Evolutionary conservation across 1,140 invertebrate species (phyloP), one percentile per base, ranked within the genome.

Genomic region (Bombus huntii): DNA sequence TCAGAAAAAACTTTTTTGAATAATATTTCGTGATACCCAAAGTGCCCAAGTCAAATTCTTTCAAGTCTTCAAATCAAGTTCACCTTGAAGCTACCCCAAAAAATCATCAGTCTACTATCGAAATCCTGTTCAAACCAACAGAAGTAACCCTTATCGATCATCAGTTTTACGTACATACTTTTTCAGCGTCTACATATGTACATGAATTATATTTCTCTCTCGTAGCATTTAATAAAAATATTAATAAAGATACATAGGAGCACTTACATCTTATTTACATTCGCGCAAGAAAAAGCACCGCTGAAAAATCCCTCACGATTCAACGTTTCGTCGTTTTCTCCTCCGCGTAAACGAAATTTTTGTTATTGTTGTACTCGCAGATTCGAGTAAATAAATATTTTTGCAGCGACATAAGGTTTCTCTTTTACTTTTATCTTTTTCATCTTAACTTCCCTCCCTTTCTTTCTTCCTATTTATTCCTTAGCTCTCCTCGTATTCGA

Each of bases 331-430:
- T 25, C 70, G 39, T 42, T n/a, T 28, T n/a, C 65, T 66, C 62
- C 22, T 22, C 8, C 42, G 31, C n/a, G 73, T 18, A 53, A 75
- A 66, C 59, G 81, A 82, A 80, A 79, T 80, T 62, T 79, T 76
- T 34, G 28, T 42, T 9, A n/a, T 84, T 72, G 70, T 80, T 65
- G 15, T 31, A 10, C 65, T 28, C 22, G 2, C 18, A 42, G 37
- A 47, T 73, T 85, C 83, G 39, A 79, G 42, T 72, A 85, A 79
- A 80, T 77, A 85, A 85, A 80, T 80, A 85, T 85, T 73, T 85
- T 73, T 73, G 68, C 57, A 57, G 10, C 76, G 22, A 28, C 66
- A 37, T 22, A 59, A 65, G 68, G 31, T 42, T 31, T 18, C 13
- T 13, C 13, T 1, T 25, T 34, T n/a, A 13, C 3, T 2, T 39